Base-by-base conservation (phyloP, 92 coral and sea anemone genomes). In the Palythoa grandiflora region DNA sequence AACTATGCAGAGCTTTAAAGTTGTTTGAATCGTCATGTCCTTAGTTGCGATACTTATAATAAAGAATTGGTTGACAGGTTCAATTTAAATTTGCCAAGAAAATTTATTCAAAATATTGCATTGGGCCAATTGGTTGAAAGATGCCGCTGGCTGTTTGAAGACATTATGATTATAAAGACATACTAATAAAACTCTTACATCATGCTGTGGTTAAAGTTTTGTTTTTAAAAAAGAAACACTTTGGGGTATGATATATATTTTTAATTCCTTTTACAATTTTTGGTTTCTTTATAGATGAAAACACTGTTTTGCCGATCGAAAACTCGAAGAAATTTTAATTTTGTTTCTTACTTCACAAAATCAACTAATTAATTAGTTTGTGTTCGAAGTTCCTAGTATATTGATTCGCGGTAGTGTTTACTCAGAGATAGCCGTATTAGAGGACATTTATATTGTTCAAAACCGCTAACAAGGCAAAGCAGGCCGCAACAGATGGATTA, bases 1-100 rank as follows among this genome's bases (percentile, higher is more conserved):
- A 36, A 57, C 38, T 14, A 5, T 12, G 15, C 57, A 16, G 19
- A 78, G 55, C 20, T 63, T 60, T 54, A 40, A 10, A 1, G 11
- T 38, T 9, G 35, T 55, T 14, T 37, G 70, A 20, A 12, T 78
- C 60, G 47, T 37, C 83, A 73, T 44, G 21, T 73, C 78, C 14
- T 19, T 40, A 38, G 6, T 73, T 73, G 3, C 5, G 19, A 28
- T 20, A 73, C 35, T 9, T 16, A 39, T 73, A 53, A 9, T 78
- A 28, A 53, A 6, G 68, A 1, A 35, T n/a, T 77, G 35, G 38
- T 54, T 6, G 80, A 17, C 38, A 57, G 16, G 55, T 47, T 77
- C 50, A 13, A 38, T 78, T 78, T 78, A 57, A 38, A 78, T 35
- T 48, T 39, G 68, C 21, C 68, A 28, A 54, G 83, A 57, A 78